Evolutionary conservation across 2,888 invertebrate genomes (phyloP).

Genomic region (Troides helena): DNA sequence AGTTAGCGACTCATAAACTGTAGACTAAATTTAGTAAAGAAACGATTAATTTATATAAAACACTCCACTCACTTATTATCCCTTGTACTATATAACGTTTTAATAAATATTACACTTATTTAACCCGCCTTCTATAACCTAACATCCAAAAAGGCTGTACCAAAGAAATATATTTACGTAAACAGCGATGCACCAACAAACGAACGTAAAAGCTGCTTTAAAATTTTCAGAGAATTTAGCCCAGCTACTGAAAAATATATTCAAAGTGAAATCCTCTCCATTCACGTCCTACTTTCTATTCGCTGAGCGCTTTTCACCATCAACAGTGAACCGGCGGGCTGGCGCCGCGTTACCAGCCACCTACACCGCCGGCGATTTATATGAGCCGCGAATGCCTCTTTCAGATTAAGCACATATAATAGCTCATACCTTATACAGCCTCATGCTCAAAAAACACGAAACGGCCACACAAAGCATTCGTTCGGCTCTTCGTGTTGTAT

Average conservation of each 20-base stretch:
- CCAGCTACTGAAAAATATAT: constrained; percentile 1
- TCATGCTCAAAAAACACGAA: constrained; percentile 48
- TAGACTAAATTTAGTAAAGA: no score
- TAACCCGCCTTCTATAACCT: no score
- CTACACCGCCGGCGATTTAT: constrained; percentile 34
- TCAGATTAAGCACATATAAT: constrained; percentile 40
- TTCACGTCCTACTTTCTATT: constrained; percentile 19
- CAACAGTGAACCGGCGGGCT: constrained; percentile 21
- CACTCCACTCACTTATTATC: no score
- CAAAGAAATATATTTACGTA: not conserved
- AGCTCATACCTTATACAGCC: constrained; percentile 35
- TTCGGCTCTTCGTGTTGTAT: constrained; percentile 2
- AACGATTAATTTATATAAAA: no score
- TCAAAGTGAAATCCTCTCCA: constrained; percentile 15
- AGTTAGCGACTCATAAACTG: no score
- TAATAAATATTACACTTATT: no score
- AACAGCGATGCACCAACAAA: not conserved
- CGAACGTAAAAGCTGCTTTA: not conserved
- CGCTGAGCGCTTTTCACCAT: constrained; percentile 21
- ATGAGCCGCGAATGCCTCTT: constrained; percentile 34
- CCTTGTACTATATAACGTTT: no score
- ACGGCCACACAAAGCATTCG: constrained; percentile 39
- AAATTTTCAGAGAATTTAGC: constrained; percentile 4
- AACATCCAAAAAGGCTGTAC: no score
- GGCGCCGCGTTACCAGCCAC: constrained; percentile 29